Conservation (phyloP, 2,797 vertebrate genomes). For the Synanceia verrucosa region DNA sequence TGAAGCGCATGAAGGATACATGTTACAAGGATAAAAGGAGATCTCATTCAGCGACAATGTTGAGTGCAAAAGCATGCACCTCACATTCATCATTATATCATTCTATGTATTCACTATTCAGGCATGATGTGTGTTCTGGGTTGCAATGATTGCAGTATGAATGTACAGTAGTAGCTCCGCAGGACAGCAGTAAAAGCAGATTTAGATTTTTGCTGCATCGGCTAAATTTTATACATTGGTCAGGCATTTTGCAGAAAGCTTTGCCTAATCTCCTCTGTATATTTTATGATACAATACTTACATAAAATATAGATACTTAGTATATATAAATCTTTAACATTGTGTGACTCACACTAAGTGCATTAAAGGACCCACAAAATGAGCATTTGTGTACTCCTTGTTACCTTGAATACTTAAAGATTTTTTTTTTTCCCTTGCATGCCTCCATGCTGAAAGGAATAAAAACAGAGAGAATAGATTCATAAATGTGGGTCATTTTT, state of each 20-base stretch:
- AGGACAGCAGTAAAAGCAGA: neutral
- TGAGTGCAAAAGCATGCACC: neutral
- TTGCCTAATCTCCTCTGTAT: constrained; percentile 22
- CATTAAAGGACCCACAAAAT: neutral
- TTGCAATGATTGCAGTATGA: neutral
- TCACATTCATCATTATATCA: constrained; percentile 8
- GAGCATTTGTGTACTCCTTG: neutral
- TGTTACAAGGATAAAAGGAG: constrained; percentile 6
- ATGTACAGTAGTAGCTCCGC: neutral
- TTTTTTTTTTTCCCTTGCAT: neutral
- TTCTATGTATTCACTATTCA: constrained; percentile 7
- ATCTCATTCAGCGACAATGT: neutral
- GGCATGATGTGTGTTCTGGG: neutral
- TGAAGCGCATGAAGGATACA: neutral
- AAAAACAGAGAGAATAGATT: neutral
- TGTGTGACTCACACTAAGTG: neutral
- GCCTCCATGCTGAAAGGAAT: neutral
- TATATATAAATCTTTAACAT: neutral
- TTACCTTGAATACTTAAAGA: neutral
- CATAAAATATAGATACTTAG: constrained; percentile 16
- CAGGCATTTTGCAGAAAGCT: constrained; percentile 3
- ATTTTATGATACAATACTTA: constrained; percentile 20
- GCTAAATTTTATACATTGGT: neutral
- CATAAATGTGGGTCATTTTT: neutral
- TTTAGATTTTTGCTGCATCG: constrained; percentile 8